Evolutionary conservation across 2,113 vertebrate species (phyloP).

Genomic region (Chaetodon auriga): DNA sequence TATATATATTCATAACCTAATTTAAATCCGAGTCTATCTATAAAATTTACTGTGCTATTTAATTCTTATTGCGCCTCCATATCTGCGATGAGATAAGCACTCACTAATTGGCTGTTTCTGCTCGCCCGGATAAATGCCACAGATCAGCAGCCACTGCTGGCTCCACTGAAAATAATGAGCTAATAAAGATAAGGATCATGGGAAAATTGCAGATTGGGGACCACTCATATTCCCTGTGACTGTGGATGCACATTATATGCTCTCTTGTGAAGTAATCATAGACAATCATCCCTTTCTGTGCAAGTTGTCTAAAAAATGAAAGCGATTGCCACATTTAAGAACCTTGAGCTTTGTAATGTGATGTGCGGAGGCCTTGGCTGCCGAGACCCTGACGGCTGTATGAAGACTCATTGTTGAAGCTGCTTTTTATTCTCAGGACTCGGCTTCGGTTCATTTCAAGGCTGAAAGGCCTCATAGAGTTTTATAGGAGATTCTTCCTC

Average conservation of each 20-base stretch:
- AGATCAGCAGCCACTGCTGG: slow-evolving; percentile 72
- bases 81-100: slow-evolving; percentile 74
- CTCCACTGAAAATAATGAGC: slow-evolving; percentile 78
- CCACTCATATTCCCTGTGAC: slow-evolving; percentile 60
- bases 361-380: slow-evolving; percentile 22
- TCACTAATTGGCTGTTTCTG: slow-evolving; percentile 78
- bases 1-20: slow-evolving; percentile 1
- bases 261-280: slow-evolving; percentile 47
- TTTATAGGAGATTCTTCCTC: background rate
- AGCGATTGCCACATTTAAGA: slow-evolving; percentile 13
- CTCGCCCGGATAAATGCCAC: slow-evolving; percentile 72
- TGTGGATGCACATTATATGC: slow-evolving; percentile 28
- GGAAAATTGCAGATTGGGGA: slow-evolving; percentile 75
- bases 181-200: slow-evolving; percentile 82
- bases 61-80: slow-evolving; percentile 64
- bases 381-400: slow-evolving; percentile 20
- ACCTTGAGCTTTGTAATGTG: slow-evolving; percentile 27
- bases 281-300: slow-evolving; percentile 27
- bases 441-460: slow-evolving; percentile 32
- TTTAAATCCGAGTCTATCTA: slow-evolving; percentile 46
- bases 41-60: slow-evolving; percentile 56
- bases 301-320: slow-evolving; percentile 42
- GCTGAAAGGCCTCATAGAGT: slow-evolving; percentile 3
- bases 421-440: slow-evolving; percentile 33
- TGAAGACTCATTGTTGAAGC: slow-evolving; percentile 36